phyloP scores from a whole-genome alignment of 1,140 invertebrate genomes.

The Apolygus lucorum region DNA sequence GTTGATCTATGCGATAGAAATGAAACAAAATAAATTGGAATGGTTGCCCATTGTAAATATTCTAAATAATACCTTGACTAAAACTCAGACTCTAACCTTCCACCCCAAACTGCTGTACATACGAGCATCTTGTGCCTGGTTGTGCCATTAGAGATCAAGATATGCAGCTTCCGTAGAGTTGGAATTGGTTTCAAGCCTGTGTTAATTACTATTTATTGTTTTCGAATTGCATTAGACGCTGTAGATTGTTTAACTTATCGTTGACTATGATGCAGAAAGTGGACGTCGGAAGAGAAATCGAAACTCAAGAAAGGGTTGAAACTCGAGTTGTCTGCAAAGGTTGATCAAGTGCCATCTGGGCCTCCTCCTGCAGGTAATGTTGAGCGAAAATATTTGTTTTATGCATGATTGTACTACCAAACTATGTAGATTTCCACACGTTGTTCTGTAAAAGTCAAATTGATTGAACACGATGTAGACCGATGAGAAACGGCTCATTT shows the following conservation, averaged over 20 bases:
- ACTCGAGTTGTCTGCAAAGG: slow-evolving; percentile 49
- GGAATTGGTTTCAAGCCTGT: background rate
- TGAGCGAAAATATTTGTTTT: no score
- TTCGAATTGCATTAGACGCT: no score
- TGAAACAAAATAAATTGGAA: background rate
- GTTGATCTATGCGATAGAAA: background rate
- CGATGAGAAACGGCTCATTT: no score
- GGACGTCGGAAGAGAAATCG: slow-evolving; percentile 55
- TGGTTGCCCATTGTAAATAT: background rate
- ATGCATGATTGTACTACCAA: no score
- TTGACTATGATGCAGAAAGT: slow-evolving; percentile 37
- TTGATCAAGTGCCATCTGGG: slow-evolving; percentile 24
- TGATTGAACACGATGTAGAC: no score
- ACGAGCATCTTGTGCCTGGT: slow-evolving; percentile 7
- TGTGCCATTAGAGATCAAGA: slow-evolving; percentile 6
- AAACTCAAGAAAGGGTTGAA: slow-evolving; percentile 57
- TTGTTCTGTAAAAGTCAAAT: no score
- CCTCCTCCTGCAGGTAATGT: slow-evolving; percentile 21
- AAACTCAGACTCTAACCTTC: background rate
- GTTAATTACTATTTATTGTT: no score
- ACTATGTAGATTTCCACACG: no score
- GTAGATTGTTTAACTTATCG: no score
- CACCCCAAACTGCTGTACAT: slow-evolving; percentile 3
- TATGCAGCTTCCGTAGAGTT: background rate
- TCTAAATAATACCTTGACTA: background rate